Percentiles rank a stretch among this genome's conserved stretches.
Evolutionary conservation across 1,140 invertebrate genomes (phyloP).

Genomic region (Armadillidium nasatum): DNA sequence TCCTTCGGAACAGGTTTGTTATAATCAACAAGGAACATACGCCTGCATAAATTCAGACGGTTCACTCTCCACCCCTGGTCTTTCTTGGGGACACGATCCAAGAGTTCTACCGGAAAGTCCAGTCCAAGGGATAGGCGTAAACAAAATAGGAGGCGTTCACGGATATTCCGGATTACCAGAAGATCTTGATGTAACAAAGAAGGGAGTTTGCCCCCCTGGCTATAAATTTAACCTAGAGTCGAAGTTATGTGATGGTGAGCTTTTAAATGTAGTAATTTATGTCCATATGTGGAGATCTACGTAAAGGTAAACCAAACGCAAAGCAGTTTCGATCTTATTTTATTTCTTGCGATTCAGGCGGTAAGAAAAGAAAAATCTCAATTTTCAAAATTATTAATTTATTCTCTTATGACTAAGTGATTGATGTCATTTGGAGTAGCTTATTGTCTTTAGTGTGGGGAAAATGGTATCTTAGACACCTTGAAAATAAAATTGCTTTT

Average conservation of each 20-base stretch:
- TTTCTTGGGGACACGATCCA: not conserved
- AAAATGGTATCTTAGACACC: no score
- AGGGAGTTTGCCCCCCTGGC: constrained; percentile 36
- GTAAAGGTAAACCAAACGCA: no score
- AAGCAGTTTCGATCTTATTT: no score
- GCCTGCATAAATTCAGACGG: constrained; percentile 55
- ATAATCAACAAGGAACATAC: constrained; percentile 65
- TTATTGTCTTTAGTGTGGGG: no score
- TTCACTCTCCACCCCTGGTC: constrained; percentile 28
- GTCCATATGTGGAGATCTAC: not conserved
- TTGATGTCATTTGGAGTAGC: no score
- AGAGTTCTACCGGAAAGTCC: not conserved
- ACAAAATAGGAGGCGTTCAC: constrained; percentile 23
- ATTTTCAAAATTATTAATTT: no score
- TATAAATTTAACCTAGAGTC: constrained; percentile 40
- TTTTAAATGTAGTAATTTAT: constrained; percentile 24
- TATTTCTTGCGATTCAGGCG: no score
- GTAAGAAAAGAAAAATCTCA: no score
- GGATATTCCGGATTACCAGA: constrained; percentile 20
- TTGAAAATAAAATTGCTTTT: no score
- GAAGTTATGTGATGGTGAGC: constrained; percentile 30
- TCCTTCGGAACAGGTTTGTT: constrained; percentile 60
- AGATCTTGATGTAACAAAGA: constrained; percentile 10
- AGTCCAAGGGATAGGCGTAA: constrained; percentile 19
- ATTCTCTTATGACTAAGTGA: no score